phyloP scores from a whole-genome alignment of 2,113 vertebrate species.

The Zosterops japonicus region DNA sequence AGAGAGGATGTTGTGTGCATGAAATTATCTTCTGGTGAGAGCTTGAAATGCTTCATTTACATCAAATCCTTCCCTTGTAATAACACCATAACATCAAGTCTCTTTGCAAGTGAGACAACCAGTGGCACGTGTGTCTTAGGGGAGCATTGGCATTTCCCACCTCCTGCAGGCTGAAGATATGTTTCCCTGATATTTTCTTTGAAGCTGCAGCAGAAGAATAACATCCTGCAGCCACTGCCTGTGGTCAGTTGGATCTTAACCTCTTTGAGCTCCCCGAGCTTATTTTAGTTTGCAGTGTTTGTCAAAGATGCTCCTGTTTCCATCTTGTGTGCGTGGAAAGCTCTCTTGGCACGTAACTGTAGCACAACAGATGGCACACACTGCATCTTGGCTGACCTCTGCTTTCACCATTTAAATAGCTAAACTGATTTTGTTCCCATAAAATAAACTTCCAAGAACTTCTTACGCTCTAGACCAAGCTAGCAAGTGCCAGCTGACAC shows the following conservation, averaged over 20 bases:
- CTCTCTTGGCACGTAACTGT: neutral
- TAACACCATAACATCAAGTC: neutral
- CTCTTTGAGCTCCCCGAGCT: neutral
- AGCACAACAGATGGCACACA: conserved; percentile 41
- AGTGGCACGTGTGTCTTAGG: neutral
- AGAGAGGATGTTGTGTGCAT: neutral
- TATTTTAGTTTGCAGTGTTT: neutral
- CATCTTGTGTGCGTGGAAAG: neutral
- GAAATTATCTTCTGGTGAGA: neutral
- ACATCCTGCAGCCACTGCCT: neutral
- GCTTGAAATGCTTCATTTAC: neutral
- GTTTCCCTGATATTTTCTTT: neutral
- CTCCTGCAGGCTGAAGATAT: neutral
- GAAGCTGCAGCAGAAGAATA: neutral
- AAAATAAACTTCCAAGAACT: conserved; percentile 55
- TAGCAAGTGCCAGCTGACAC: neutral
- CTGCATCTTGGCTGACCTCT: conserved; percentile 58
- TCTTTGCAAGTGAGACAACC: neutral
- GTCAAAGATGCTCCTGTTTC: neutral
- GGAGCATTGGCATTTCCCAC: neutral
- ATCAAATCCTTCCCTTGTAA: neutral
- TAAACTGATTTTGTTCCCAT: conserved; percentile 10
- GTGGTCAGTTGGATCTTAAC: neutral
- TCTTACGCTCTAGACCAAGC: neutral
- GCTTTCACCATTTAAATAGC: conserved; percentile 27